Conservation (phyloP, 2,113 vertebrate genomes). For the Pionites leucogaster region DNA sequence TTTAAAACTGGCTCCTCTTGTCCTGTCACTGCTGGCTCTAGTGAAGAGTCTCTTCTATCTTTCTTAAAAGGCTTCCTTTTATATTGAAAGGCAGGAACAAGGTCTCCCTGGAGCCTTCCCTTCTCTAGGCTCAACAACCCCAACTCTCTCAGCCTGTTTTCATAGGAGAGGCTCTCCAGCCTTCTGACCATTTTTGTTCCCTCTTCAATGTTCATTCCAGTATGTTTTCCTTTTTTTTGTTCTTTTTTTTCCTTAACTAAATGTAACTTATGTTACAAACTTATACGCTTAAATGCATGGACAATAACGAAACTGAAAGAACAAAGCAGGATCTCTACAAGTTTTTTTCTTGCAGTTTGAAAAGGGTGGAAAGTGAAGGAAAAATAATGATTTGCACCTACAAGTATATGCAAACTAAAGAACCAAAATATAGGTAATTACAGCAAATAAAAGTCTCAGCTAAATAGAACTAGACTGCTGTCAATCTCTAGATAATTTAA, state of each 20-base stretch:
- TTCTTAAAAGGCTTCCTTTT: neutral
- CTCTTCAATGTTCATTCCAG: neutral
- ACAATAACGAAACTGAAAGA: neutral
- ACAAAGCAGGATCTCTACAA: neutral
- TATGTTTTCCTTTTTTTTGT: neutral
- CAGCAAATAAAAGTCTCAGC: neutral
- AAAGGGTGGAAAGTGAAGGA: neutral
- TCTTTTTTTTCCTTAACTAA: neutral
- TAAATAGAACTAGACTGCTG: neutral
- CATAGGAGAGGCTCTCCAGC: neutral
- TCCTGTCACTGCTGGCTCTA: neutral
- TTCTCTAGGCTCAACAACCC: neutral
- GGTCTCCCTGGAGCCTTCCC: neutral
- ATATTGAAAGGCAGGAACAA: neutral
- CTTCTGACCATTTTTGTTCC: neutral
- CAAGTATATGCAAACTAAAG: neutral
- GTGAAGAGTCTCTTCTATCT: neutral
- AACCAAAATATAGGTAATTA: neutral
- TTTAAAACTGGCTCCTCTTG: neutral
- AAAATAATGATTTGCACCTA: neutral
- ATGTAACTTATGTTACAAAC: neutral
- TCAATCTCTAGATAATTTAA: neutral
- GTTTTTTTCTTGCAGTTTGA: neutral
- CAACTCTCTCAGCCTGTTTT: neutral
- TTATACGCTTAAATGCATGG: neutral